Evolutionary conservation across 2,888 invertebrate genomes (phyloP).

Genomic region (Colletes collaris): DNA sequence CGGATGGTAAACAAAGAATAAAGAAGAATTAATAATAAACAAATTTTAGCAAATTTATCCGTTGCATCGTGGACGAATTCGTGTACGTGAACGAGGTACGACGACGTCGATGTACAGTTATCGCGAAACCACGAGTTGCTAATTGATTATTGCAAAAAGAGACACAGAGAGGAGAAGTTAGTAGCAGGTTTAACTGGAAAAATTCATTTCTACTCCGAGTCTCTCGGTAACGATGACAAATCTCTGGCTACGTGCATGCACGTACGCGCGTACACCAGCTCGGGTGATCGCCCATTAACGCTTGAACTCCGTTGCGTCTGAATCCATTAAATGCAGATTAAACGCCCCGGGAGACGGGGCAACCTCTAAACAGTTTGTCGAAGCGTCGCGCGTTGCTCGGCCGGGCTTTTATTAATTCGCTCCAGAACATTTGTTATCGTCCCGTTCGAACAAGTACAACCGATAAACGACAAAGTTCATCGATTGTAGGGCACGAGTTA

Average conservation of each 20-base stretch:
- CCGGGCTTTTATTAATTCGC: conserved; percentile 45
- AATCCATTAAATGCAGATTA: conserved; percentile 41
- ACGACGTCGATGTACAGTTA: no score
- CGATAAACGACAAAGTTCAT: conserved; percentile 75
- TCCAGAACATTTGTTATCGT: conserved; percentile 54
- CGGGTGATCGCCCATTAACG: conserved; percentile 17
- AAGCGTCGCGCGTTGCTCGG: conserved; percentile 41
- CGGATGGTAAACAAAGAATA: no score
- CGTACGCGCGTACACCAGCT: background rate
- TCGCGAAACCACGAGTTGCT: no score
- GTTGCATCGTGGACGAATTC: no score
- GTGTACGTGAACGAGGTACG: no score
- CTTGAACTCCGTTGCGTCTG: conserved; percentile 13
- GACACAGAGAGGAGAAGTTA: background rate
- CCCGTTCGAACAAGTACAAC: conserved; percentile 53
- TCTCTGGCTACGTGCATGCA: background rate
- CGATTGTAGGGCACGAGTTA: conserved; percentile 69
- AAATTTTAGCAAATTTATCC: no score
- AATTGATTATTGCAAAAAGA: no score
- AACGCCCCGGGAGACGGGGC: conserved; percentile 23
- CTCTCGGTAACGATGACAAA: background rate
- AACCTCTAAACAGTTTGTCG: conserved; percentile 40
- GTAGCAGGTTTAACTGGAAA: background rate
- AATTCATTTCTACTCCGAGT: background rate
- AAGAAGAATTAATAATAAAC: no score